phyloP scores from a whole-genome alignment of 2,888 invertebrate species.

The Scaptomyza polygonia region DNA sequence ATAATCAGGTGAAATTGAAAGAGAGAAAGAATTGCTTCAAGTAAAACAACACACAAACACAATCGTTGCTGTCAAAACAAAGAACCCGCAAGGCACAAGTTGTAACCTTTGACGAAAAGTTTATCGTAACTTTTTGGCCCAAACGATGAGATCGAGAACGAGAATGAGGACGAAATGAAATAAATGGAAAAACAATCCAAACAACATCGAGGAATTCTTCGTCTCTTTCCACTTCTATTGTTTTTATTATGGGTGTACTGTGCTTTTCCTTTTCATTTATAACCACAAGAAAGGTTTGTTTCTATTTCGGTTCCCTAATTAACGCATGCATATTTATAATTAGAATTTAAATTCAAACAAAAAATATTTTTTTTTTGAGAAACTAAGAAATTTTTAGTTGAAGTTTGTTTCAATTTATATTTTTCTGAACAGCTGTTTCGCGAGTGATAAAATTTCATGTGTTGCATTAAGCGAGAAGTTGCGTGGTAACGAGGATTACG shows the following conservation, averaged over 20 bases:
- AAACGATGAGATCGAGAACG: slow-evolving; percentile 42
- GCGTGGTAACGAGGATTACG: no score
- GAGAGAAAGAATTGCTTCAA: slow-evolving; percentile 13
- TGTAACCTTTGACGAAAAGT: slow-evolving; percentile 79
- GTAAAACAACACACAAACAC: background rate
- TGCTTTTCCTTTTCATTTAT: slow-evolving; percentile 19
- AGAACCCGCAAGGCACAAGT: slow-evolving; percentile 54
- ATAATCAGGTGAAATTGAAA: slow-evolving; percentile 45
- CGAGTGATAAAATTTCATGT: no score
- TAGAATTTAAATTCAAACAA: slow-evolving; percentile 34
- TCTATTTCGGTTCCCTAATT: slow-evolving; percentile 51
- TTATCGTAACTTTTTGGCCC: slow-evolving; percentile 67
- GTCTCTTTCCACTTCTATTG: slow-evolving; percentile 30
- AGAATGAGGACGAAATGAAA: slow-evolving; percentile 19
- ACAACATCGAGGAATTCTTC: slow-evolving; percentile 40
- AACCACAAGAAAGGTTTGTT: slow-evolving; percentile 22
- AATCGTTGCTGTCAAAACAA: slow-evolving; percentile 27
- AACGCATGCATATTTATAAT: slow-evolving; percentile 71
- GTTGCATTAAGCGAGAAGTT: no score
- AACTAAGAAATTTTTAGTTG: no score
- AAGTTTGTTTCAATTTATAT: no score
- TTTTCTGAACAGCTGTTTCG: no score
- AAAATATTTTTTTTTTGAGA: no score
- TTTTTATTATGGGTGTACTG: slow-evolving; percentile 13
- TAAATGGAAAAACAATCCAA: background rate